phyloP scores from a whole-genome alignment of 2,888 invertebrate species.

The Phyllotreta cruciferae region DNA sequence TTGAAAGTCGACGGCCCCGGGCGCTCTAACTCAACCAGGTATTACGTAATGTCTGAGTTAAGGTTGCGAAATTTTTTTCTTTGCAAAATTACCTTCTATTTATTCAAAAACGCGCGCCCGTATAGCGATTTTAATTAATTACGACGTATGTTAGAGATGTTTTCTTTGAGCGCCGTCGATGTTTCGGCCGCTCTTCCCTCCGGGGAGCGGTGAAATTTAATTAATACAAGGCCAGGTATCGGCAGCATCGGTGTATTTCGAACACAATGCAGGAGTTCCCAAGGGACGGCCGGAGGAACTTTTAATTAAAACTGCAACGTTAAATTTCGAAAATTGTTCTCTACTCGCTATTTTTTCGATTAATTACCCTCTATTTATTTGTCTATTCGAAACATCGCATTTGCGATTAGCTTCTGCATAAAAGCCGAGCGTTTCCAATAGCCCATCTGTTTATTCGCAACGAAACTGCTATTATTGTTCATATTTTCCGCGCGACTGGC shows the following conservation, averaged over 20 bases:
- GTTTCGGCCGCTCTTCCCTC: constrained; percentile 7
- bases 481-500: too few species aligned
- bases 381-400: too few species aligned
- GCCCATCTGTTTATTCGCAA: too few species aligned
- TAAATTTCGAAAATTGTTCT: constrained; percentile 14
- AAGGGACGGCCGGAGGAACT: constrained; percentile 29
- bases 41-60: neutral
- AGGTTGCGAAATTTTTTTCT: constrained; percentile 6
- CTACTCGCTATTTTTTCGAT: too few species aligned
- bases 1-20: constrained; percentile 25
- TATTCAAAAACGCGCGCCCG: too few species aligned
- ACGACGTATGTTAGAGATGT: constrained; percentile 28
- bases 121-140: neutral
- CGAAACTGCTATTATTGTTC: too few species aligned
- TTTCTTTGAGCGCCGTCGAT: constrained; percentile 18
- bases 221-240: constrained; percentile 35
- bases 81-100: neutral
- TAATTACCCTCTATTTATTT: too few species aligned
- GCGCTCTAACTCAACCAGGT: constrained; percentile 8
- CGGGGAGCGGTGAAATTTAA: constrained; percentile 34
- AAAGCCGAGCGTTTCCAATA: too few species aligned
- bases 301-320: constrained; percentile 34
- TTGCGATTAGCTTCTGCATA: too few species aligned
- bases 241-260: constrained; percentile 27
- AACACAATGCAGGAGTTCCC: constrained; percentile 24